These are phyloP conservation scores for Halcyon badia DNA, from an alignment of 2,797 vertebrate genomes.

Conservation along the genomic window DNA sequence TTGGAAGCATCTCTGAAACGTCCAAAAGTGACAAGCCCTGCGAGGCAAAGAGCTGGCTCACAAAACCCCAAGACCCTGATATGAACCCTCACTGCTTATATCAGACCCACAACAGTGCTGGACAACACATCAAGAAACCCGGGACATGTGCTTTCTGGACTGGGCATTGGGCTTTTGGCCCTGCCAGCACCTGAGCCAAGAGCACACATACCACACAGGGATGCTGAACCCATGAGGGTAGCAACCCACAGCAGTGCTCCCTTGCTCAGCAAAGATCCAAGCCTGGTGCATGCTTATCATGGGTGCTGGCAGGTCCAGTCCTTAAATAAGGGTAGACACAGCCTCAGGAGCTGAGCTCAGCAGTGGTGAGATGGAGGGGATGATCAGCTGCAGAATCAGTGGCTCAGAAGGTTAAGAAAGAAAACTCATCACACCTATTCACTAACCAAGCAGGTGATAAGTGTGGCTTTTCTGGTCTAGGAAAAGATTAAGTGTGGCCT, in stretches of 20 bases:
- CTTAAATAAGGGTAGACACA: background rate
- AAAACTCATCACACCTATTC: background rate
- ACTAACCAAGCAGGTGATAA: background rate
- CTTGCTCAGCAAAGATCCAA: background rate
- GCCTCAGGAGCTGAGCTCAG: background rate
- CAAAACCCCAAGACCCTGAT: background rate
- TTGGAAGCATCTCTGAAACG: background rate
- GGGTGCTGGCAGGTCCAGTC: background rate
- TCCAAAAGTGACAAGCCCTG: background rate
- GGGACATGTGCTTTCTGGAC: background rate
- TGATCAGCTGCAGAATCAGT: background rate
- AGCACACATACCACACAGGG: background rate
- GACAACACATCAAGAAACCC: background rate
- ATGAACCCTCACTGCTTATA: background rate
- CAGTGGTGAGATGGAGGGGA: background rate
- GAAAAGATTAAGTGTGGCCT: background rate
- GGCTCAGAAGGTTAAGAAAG: background rate
- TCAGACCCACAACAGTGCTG: background rate
- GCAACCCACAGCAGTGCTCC: background rate
- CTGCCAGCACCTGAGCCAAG: background rate
- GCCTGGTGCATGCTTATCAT: background rate
- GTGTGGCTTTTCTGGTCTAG: background rate
- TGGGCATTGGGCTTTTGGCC: background rate
- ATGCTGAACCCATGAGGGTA: fast-evolving
- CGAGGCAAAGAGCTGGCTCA: background rate